phyloP scores from a whole-genome alignment of 2,888 invertebrate species.

The Girardia tigrina region DNA sequence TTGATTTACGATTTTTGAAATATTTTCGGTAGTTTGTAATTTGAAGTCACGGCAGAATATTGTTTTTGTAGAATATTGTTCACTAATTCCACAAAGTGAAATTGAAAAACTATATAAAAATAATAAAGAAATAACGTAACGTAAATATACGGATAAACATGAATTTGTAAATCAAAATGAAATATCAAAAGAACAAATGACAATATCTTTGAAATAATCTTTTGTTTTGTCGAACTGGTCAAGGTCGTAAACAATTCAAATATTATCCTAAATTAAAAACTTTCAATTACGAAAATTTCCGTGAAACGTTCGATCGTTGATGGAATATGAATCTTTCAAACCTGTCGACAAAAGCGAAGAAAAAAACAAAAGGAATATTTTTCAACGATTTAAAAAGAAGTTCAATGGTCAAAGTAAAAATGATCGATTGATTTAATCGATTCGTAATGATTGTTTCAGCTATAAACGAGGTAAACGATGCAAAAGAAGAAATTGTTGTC shows the following conservation, averaged over 20 bases:
- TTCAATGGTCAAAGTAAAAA: not conserved
- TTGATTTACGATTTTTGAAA: too few species aligned
- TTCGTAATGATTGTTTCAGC: not conserved
- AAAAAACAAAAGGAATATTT: not conserved
- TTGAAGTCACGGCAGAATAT: too few species aligned
- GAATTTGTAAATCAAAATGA: too few species aligned
- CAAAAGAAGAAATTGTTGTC: not conserved
- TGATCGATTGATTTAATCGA: too few species aligned
- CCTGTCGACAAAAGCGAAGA: not conserved
- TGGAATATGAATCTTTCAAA: not conserved
- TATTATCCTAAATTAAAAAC: not conserved
- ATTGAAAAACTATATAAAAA: too few species aligned
- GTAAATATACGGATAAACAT: too few species aligned
- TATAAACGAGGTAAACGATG: not conserved
- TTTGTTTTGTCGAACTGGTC: not conserved
- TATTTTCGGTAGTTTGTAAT: too few species aligned
- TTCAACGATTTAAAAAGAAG: not conserved
- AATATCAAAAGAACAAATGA: too few species aligned
- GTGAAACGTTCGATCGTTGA: not conserved
- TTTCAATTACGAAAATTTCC: not conserved
- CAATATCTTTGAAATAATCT: too few species aligned
- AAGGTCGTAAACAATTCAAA: not conserved
- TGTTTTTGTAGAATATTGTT: too few species aligned
- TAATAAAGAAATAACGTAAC: too few species aligned
- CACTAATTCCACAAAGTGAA: too few species aligned